Evolutionary conservation across 1,140 invertebrate genomes (phyloP), one percentile per base, ranked within the genome.

Genomic region (Drosophila ananassae): DNA sequence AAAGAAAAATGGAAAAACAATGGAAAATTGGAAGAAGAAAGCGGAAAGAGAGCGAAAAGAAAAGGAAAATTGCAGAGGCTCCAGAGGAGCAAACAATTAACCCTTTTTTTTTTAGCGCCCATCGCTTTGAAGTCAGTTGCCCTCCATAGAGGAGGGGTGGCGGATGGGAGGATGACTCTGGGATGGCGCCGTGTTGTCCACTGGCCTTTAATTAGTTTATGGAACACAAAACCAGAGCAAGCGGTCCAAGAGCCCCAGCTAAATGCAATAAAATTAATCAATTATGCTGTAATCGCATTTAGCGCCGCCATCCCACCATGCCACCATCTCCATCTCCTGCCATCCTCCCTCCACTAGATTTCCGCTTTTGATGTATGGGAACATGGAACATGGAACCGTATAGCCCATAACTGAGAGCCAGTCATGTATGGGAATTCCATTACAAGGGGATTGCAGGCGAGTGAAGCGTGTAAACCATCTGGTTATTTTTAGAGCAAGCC

Each of bases 211-310:
- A 79, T 87, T 89, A 78, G 83, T 82, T 89, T 82, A 82, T 54
- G 39, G 32, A 69, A 67, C 50, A 79, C 71, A 68, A 74, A 52
- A 21, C 41, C 13, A 7, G 13, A 13, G 28, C 28, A 51, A 44
- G 37, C 53, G 12, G 25, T n/a, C 25, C 4, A n/a, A 8, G 37
- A 28, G 21, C 41, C 54, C 62, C 66, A n/a, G 55, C 50, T 56
- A 71, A 74, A 74, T 82, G 74, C 71, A 79, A 79, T 89, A 79
- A 82, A 87, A 72, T 79, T 79, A 89, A 87, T 89, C 83, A 75
- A 64, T 87, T 87, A 85, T 85, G 78, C 74, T 48, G 78, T 85
- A 85, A 85, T 87, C 83, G 82, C 61, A 82, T 87, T 85, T 78
- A 79, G 63, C 63, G 47, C 34, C 32, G 59, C 46, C 62, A 17